Evolutionary conservation across 2,113 vertebrate genomes (phyloP), one percentile per base, ranked within the genome.

Genomic region (Gymnarchus niloticus): DNA sequence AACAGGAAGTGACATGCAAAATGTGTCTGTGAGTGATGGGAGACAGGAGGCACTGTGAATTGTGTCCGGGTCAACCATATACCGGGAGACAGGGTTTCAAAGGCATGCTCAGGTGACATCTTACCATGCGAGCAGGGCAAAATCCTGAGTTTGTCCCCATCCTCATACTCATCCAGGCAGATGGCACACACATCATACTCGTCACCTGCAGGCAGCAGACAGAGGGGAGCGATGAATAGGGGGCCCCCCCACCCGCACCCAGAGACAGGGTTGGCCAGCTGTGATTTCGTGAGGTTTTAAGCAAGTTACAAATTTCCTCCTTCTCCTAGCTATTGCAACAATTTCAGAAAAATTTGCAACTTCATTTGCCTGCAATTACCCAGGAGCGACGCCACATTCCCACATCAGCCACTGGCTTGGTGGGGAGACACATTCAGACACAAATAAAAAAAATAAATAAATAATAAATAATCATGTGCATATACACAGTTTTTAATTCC

Each of bases 111-210:
- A n/a, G n/a, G n/a, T n/a, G n/a, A n/a, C 37, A 80, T 28, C 81
- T 89, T 95, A 99, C 98, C 98, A 85, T 99, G 98, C 88, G 98
- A 97, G 89, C 98, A 99, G 0, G 98, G 98, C 87, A 99, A 95
- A 87, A 99, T 95, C 86, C 98, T 93, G 89, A 99, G 96, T 90
- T 98, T 98, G 91, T 99, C 98, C 89, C 97, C 98, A 87, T 99
- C 98, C 90, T 99, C 98, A 86, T 99, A 99, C 44, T 99, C 98
- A 92, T 99, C 98, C 93, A 99, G 90, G 91, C 98, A 99, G 89
- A 99, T 99, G 65, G 98, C 98, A 91, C 98, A 99, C 3, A 99
- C 94, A 81, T 99, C 97, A 0, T 99, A 99, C 33, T 97, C 96
- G 88, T 99, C 98, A 76, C 98, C 98, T 99, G 49, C 33, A 14